A percentile compares a stretch with the other conserved stretches of the same genome.
These are phyloP conservation scores for Gallinago undulata DNA, from an alignment of 2,113 vertebrate species.

Conservation along the genomic window DNA sequence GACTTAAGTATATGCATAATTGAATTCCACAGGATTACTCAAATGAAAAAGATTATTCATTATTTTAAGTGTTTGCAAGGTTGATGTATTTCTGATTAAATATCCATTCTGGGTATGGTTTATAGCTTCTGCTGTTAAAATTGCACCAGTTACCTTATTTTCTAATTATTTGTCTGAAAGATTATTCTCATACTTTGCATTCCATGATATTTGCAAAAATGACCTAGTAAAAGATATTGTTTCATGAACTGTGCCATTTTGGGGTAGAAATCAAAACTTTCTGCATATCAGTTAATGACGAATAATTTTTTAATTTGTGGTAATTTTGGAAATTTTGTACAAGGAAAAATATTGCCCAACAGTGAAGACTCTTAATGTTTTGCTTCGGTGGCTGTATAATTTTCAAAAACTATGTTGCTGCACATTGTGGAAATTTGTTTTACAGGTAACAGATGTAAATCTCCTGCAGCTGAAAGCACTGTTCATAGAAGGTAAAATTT, in stretches of 20 bases:
- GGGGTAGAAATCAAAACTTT: not conserved
- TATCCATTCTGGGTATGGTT: not conserved
- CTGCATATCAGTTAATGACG: not conserved
- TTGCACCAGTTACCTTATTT: not conserved
- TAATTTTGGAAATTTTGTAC: not conserved
- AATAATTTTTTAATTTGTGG: not conserved
- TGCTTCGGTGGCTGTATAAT: slow-evolving; percentile 1
- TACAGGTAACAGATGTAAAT: slow-evolving; percentile 62
- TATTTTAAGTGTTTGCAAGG: not conserved
- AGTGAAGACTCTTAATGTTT: not conserved
- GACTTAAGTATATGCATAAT: not conserved
- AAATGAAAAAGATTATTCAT: not conserved
- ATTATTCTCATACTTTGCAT: not conserved
- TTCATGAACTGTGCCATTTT: not conserved
- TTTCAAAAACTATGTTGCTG: not conserved
- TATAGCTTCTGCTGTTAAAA: not conserved
- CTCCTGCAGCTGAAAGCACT: slow-evolving; percentile 20
- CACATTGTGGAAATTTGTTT: not conserved
- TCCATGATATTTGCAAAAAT: not conserved
- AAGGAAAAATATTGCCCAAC: not conserved
- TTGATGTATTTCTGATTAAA: not conserved
- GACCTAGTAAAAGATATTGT: not conserved
- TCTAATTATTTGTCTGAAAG: not conserved
- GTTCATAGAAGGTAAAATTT: slow-evolving; percentile 67
- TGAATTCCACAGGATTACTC: not conserved